Conservation (phyloP, 2,797 vertebrate species). For the Caiman crocodilus region DNA sequence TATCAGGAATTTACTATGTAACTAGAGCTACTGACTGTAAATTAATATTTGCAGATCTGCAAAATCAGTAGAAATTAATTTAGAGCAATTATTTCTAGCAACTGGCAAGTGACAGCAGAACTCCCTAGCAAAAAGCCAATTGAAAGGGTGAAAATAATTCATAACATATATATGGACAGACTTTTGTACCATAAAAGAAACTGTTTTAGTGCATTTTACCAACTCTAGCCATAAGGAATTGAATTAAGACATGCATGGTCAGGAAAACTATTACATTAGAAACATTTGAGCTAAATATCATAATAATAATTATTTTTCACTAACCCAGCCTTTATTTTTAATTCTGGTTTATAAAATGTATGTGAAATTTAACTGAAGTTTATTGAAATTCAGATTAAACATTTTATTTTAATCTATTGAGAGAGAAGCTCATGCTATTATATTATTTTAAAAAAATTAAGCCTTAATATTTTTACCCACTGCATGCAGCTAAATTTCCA, state of each 20-base stretch:
- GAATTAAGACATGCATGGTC: neutral
- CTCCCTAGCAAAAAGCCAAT: neutral
- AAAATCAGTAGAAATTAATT: slow-evolving; percentile 34
- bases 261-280: neutral
- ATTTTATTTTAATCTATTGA: neutral
- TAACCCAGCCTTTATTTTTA: neutral
- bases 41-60: neutral
- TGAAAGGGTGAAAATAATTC: neutral
- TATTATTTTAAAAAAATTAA: neutral
- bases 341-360: neutral
- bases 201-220: neutral
- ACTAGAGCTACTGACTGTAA: neutral
- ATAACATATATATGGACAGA: neutral
- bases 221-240: neutral
- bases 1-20: neutral
- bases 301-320: neutral
- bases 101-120: neutral
- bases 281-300: neutral
- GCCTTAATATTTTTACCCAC: neutral
- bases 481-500: neutral
- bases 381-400: neutral
- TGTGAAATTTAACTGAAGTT: neutral
- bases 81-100: slow-evolving; percentile 1
- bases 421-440: neutral
- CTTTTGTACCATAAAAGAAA: neutral